Evolutionary conservation across 2,797 vertebrate genomes (phyloP).

Genomic region (Poecile montanus): DNA sequence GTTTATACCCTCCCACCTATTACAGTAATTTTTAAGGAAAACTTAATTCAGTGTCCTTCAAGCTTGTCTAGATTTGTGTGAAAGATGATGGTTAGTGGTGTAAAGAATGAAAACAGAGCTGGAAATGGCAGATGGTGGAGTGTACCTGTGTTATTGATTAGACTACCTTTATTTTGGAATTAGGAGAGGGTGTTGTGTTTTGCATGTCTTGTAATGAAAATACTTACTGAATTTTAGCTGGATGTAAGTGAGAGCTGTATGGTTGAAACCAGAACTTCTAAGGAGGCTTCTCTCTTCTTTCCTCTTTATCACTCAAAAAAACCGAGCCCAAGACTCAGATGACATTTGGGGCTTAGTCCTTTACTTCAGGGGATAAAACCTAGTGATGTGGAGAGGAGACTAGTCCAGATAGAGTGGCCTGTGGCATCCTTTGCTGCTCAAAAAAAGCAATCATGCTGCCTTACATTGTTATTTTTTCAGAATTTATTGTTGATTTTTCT

Average conservation of each 20-base stretch:
- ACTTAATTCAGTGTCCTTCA: not conserved
- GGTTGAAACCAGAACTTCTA: not conserved
- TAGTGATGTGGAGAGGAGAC: not conserved
- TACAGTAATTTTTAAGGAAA: not conserved
- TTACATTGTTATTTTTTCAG: not conserved
- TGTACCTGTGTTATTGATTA: not conserved
- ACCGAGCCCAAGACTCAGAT: not conserved
- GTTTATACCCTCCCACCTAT: not conserved
- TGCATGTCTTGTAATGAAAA: not conserved
- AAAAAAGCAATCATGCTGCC: not conserved
- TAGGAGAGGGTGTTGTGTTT: not conserved
- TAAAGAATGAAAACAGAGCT: not conserved
- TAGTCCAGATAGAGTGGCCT: not conserved
- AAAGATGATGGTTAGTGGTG: accelerated
- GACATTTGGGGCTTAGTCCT: not conserved
- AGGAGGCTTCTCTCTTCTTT: not conserved
- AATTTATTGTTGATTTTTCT: not conserved
- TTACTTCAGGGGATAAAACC: not conserved
- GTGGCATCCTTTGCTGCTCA: not conserved
- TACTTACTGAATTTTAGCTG: not conserved
- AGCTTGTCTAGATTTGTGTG: not conserved
- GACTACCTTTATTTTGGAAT: not conserved
- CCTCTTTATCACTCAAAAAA: not conserved
- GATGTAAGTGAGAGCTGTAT: not conserved
- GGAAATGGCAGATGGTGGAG: not conserved